Percentiles rank a stretch among this genome's conserved stretches.
These are phyloP conservation scores for Crambe crambe DNA, from an alignment of 37 sponge, comb jelly and placozoan genomes.

Conservation along the genomic window DNA sequence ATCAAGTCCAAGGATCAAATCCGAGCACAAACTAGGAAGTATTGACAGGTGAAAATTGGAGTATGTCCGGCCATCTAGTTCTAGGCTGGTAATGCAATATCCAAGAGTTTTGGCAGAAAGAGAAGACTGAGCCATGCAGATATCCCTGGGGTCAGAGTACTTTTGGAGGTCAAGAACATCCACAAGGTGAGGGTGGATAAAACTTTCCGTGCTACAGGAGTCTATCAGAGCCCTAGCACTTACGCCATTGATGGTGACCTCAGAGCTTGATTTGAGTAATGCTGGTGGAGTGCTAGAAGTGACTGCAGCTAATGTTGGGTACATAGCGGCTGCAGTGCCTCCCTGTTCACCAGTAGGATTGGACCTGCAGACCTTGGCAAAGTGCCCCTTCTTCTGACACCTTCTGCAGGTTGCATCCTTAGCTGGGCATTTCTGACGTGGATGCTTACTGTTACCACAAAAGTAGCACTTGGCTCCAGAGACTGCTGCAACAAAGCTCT, in stretches of 20 bases:
- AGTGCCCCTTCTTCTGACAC: slow-evolving; percentile 12
- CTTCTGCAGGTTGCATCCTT: background rate
- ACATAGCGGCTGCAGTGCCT: background rate
- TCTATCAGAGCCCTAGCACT: background rate
- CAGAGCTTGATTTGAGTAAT: background rate
- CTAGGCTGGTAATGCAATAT: background rate
- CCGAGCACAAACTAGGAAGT: slow-evolving; percentile 10
- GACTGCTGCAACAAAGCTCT: background rate
- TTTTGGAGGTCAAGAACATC: background rate
- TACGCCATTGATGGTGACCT: slow-evolving; percentile 1
- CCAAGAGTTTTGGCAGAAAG: background rate
- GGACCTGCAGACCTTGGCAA: slow-evolving; percentile 24
- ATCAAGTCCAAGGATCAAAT: slow-evolving; percentile 19
- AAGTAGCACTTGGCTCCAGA: slow-evolving; percentile 12
- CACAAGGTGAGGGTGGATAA: background rate
- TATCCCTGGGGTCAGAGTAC: background rate
- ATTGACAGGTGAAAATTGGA: background rate
- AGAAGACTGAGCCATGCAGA: background rate
- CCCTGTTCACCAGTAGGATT: background rate
- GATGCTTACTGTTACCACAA: slow-evolving; percentile 19
- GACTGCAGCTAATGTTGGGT: background rate
- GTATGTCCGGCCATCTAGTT: background rate
- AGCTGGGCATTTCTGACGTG: background rate
- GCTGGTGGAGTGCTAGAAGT: background rate
- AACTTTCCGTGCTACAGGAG: background rate